phyloP scores from a whole-genome alignment of 2,113 vertebrate genomes.

The Crotalus horridus region DNA sequence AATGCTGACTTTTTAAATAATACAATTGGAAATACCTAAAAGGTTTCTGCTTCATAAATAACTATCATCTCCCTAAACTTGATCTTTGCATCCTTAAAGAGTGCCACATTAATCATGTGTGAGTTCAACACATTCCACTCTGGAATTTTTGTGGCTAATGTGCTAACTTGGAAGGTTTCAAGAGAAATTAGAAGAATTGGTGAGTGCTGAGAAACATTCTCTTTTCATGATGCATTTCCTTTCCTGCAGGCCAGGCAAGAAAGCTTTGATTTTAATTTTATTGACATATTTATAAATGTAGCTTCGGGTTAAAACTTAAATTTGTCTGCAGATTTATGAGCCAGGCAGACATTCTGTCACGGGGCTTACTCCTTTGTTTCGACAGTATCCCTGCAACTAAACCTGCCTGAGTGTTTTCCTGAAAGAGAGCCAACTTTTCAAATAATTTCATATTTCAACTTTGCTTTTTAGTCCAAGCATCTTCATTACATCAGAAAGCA shows the following conservation, averaged over 20 bases:
- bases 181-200: constrained; percentile 55
- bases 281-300: constrained; percentile 52
- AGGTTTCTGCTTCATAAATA: constrained; percentile 58
- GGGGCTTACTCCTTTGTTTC: constrained; percentile 52
- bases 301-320: constrained; percentile 58
- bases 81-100: constrained; percentile 54
- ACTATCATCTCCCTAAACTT: constrained; percentile 50
- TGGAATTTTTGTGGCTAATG: constrained; percentile 48
- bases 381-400: constrained; percentile 7
- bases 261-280: constrained; percentile 60
- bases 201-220: constrained; percentile 50
- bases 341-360: constrained; percentile 58
- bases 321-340: constrained; percentile 63
- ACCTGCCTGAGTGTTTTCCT: constrained; percentile 43
- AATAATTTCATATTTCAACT: constrained; percentile 1
- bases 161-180: constrained; percentile 58
- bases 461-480: background rate
- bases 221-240: constrained; percentile 58
- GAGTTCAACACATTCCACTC: constrained; percentile 50
- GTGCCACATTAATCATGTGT: constrained; percentile 52
- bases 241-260: constrained; percentile 47
- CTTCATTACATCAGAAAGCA: background rate
- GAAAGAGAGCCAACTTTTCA: constrained; percentile 37
- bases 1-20: constrained; percentile 55
- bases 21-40: constrained; percentile 52